phyloP scores from a whole-genome alignment of 64 coral and sea anemone genomes.

The Montipora efflorescens region DNA sequence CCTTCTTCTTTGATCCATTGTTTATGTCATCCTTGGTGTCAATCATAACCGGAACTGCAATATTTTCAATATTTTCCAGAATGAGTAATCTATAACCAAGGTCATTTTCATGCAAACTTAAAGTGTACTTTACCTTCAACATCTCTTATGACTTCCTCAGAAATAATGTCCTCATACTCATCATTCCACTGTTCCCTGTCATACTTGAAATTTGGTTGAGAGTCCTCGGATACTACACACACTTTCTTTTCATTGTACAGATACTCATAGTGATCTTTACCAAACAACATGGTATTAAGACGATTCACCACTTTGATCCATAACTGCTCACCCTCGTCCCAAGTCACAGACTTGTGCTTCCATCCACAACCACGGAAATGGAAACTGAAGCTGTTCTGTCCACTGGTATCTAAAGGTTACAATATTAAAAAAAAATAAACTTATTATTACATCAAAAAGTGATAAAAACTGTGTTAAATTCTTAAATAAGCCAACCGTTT shows the following conservation, averaged over 20 bases:
- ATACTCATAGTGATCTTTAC: conserved; percentile 54
- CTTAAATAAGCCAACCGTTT: neutral
- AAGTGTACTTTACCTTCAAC: neutral
- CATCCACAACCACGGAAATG: conserved; percentile 65
- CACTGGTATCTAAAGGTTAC: neutral
- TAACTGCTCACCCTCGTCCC: conserved; percentile 11
- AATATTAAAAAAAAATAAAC: neutral
- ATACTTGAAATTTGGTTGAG: conserved; percentile 21
- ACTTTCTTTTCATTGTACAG: conserved; percentile 26
- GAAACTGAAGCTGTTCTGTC: neutral
- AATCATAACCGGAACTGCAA: neutral
- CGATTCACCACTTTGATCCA: conserved; percentile 64
- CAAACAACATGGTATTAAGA: conserved; percentile 56
- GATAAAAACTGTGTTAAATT: too few species aligned
- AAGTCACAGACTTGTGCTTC: conserved; percentile 25
- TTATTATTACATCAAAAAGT: too few species aligned
- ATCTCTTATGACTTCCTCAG: neutral
- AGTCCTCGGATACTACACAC: conserved; percentile 20
- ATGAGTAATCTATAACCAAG: neutral
- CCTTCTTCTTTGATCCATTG: too few species aligned
- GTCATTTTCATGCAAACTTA: too few species aligned
- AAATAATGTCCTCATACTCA: neutral
- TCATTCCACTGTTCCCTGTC: conserved; percentile 52
- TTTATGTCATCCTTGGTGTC: too few species aligned
- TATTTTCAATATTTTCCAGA: neutral